Base-by-base conservation (phyloP, 2,888 invertebrate genomes). In the Platycheirus albimanus region DNA sequence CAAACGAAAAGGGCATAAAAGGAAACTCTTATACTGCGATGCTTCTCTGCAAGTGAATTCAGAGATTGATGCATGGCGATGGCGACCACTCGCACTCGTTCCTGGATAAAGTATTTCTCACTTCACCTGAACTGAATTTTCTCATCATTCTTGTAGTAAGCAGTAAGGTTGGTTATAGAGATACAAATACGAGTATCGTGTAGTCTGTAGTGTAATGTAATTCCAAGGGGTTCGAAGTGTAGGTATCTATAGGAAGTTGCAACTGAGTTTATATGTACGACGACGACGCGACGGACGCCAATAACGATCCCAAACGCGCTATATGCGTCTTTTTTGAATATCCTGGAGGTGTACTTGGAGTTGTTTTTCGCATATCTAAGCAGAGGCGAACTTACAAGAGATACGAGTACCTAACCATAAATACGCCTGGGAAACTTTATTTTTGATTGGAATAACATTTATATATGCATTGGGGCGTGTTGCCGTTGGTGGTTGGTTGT, bases 361-460 rank as follows among this genome's bases (percentile, higher is more conserved):
- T 69, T 47, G 63, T 61, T 45, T 75, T 74, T 61, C 63, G 58
- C 67, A 75, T 67, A 79, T 64, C 81, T 76, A 17, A 61, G 72
- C 36, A 30, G 61, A 71, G 45, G 10, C 20, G 15, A 58, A 51
- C 38, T 30, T 47, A 19, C 10, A 17, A 2, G 0, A 28, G 41
- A 38, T 49, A n/a, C n/a, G n/a, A n/a, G n/a, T n/a, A n/a, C n/a
- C n/a, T n/a, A 52, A n/a, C 41, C 54, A 67, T 72, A 51, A 72
- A 78, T 83, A 78, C 74, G 78, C 72, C 78, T 83, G 77, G 69
- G 83, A 78, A 83, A 78, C 69, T 78, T 72, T 83, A 83, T 74
- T 83, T 74, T 72, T 64, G 78, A 83, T 83, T 74, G 72, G 78
- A 83, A 83, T 72, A 83, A 78, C 83, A 83, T 83, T 83, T 72